Evolutionary conservation across 2,888 invertebrate genomes (phyloP).

Genomic region (Lasiommata megera): DNA sequence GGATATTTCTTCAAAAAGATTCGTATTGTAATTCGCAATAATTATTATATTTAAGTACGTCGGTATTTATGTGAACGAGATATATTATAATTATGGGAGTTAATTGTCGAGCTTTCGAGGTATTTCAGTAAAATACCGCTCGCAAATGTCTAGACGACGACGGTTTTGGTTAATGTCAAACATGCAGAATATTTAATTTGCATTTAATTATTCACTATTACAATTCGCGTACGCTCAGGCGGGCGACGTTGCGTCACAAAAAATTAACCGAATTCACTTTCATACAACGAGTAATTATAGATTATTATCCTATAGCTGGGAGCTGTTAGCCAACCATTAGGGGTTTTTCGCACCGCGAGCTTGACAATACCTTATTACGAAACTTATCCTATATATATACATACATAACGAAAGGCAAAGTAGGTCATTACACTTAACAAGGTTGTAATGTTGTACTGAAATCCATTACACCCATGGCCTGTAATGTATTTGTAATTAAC

Average conservation of each 20-base stretch:
- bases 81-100: constrained; percentile 19
- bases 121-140: constrained; percentile 31
- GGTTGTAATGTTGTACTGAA: too few species aligned
- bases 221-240: neutral
- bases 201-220: constrained; percentile 17
- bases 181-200: constrained; percentile 7
- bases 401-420: too few species aligned
- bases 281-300: neutral
- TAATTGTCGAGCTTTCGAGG: constrained; percentile 39
- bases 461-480: too few species aligned
- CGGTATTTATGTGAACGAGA: constrained; percentile 25
- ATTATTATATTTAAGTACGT: constrained; percentile 40
- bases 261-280: too few species aligned
- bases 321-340: too few species aligned
- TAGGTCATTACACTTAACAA: too few species aligned
- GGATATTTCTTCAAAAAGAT: constrained; percentile 31
- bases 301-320: too few species aligned
- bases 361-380: too few species aligned
- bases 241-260: neutral
- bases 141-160: constrained; percentile 25
- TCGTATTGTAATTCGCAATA: constrained; percentile 39
- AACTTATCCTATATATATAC: too few species aligned
- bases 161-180: constrained; percentile 18
- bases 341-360: too few species aligned
- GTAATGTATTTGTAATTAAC: too few species aligned